phyloP scores from a whole-genome alignment of 2,888 invertebrate species.

The Alloplasta piceator region DNA sequence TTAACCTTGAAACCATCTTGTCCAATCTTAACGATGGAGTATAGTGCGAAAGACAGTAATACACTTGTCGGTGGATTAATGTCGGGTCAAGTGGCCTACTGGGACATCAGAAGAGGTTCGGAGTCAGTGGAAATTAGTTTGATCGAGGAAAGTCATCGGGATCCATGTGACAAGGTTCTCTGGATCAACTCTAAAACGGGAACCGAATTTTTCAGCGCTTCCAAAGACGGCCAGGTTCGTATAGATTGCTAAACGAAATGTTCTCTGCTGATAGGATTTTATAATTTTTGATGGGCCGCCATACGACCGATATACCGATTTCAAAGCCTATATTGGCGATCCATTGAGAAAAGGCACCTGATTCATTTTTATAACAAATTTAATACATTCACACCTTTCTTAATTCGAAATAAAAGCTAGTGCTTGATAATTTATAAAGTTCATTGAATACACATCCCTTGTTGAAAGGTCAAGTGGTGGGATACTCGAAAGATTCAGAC shows the following conservation, averaged over 20 bases:
- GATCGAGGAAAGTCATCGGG: constrained; percentile 93
- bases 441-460: background rate
- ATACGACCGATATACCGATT: too few relatives aligned
- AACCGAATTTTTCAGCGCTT: constrained; percentile 96
- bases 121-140: constrained; percentile 91
- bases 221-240: constrained; percentile 94
- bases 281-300: too few relatives aligned
- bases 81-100: constrained; percentile 86
- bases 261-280: background rate
- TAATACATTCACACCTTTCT: too few relatives aligned
- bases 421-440: too few relatives aligned
- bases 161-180: constrained; percentile 93
- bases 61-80: constrained; percentile 79
- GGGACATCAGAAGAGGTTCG: constrained; percentile 94
- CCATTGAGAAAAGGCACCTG: too few relatives aligned
- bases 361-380: too few relatives aligned
- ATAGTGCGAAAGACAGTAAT: constrained; percentile 81
- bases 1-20: constrained; percentile 77
- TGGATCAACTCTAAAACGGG: constrained; percentile 98
- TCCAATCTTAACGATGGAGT: constrained; percentile 79
- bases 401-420: too few relatives aligned
- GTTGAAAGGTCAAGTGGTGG: constrained; percentile 85
- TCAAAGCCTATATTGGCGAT: too few relatives aligned
- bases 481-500: constrained; percentile 90
- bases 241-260: constrained; percentile 66